phyloP scores from a whole-genome alignment of 1,140 invertebrate genomes.

The Lepidurus apus region DNA sequence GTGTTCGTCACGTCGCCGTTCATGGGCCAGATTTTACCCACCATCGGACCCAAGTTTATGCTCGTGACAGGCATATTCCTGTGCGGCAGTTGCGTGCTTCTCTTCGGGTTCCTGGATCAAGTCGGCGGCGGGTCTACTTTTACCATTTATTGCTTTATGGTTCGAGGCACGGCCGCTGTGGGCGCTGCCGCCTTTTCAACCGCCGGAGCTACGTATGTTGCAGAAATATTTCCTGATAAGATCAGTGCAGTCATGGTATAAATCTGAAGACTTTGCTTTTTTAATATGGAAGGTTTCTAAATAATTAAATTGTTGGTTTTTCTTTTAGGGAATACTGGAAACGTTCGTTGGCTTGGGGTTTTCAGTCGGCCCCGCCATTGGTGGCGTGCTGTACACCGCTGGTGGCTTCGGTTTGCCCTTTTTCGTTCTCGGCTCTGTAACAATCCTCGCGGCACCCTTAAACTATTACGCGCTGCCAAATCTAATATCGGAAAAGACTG shows the following conservation, averaged over 20 bases:
- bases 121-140: constrained; percentile 56
- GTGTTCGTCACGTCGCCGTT: constrained; percentile 62
- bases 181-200: constrained; percentile 67
- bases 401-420: constrained; percentile 70
- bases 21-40: constrained; percentile 65
- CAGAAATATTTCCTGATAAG: constrained; percentile 67
- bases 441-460: constrained; percentile 59
- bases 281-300: not conserved
- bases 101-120: constrained; percentile 55
- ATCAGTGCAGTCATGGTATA: constrained; percentile 64
- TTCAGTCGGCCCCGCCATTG: constrained; percentile 68
- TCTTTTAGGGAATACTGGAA: constrained; percentile 59
- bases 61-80: constrained; percentile 53
- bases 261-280: constrained; percentile 20
- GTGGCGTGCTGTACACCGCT: constrained; percentile 68
- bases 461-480: constrained; percentile 58
- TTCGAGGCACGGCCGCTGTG: constrained; percentile 63
- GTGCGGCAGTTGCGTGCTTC: constrained; percentile 36
- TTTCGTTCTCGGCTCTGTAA: constrained; percentile 59
- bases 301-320: constrained; percentile 39
- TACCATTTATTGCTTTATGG: constrained; percentile 61
- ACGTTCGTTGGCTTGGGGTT: constrained; percentile 71
- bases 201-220: constrained; percentile 65
- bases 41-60: constrained; percentile 60
- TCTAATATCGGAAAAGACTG: constrained; percentile 43